Percentiles rank a stretch among this genome's conserved stretches.
Evolutionary conservation across 2,113 vertebrate genomes (phyloP).

Genomic region (Clarias gariepinus): DNA sequence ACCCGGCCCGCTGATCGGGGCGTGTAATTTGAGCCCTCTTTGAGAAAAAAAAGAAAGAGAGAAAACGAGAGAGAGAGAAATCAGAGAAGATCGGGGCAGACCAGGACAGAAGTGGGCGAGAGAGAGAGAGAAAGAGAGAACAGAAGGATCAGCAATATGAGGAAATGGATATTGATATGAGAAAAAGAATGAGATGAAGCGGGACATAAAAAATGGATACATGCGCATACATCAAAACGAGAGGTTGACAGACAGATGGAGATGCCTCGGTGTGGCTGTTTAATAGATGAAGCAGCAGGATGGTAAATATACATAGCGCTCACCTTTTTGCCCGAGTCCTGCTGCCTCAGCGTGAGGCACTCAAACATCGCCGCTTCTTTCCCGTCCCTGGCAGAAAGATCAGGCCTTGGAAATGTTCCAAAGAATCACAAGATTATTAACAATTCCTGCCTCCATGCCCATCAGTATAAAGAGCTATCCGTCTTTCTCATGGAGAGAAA

Average conservation of each 20-base stretch:
- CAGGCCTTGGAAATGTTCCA: constrained; percentile 73
- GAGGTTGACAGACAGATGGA: constrained; percentile 70
- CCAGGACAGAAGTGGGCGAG: not conserved
- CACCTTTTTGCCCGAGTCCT: constrained; percentile 55
- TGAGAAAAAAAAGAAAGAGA: constrained; percentile 24
- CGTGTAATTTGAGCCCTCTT: constrained; percentile 65
- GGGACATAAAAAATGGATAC: constrained; percentile 54
- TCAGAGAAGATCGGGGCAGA: constrained; percentile 20
- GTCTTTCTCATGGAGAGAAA: constrained; percentile 51
- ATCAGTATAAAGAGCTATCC: constrained; percentile 62
- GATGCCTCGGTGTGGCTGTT: constrained; percentile 61
- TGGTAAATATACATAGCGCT: constrained; percentile 76
- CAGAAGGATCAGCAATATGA: constrained; percentile 61
- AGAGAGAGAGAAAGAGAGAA: constrained; percentile 16
- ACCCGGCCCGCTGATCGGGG: constrained; percentile 52
- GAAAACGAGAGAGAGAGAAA: constrained; percentile 21
- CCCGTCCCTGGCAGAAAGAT: constrained; percentile 65
- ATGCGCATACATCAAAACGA: constrained; percentile 67
- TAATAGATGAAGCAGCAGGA: constrained; percentile 72
- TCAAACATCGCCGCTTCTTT: constrained; percentile 23
- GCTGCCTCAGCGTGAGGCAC: constrained; percentile 69
- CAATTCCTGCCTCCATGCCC: constrained; percentile 50
- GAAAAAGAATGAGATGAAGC: constrained; percentile 44
- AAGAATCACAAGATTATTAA: constrained; percentile 65
- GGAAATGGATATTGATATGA: constrained; percentile 25